phyloP scores from a whole-genome alignment of 2,113 vertebrate genomes.

The Nematolebias whitei region DNA sequence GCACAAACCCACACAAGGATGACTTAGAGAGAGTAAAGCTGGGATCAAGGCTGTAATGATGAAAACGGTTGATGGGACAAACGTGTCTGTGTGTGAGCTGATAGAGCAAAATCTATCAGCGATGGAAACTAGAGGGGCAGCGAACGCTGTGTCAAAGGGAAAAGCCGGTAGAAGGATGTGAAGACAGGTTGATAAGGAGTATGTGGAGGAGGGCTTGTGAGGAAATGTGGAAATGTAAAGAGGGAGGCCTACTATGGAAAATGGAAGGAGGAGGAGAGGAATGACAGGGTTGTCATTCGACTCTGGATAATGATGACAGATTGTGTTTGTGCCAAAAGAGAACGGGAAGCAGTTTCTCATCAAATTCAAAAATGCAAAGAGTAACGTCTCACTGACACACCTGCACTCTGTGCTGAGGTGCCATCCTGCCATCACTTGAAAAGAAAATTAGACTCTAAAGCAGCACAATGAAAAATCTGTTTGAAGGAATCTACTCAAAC shows the following conservation, averaged over 20 bases:
- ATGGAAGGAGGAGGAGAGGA: slow-evolving; percentile 24
- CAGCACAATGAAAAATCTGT: slow-evolving; percentile 4
- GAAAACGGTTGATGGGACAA: slow-evolving; percentile 52
- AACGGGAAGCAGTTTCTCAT: slow-evolving; percentile 31
- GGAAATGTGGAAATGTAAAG: slow-evolving; percentile 21
- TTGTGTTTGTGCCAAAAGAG: slow-evolving; percentile 11
- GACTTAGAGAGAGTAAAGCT: slow-evolving; percentile 40
- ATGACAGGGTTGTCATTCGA: slow-evolving; percentile 4
- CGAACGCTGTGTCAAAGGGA: slow-evolving; percentile 31
- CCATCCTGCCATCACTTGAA: slow-evolving; percentile 28
- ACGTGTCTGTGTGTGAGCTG: slow-evolving; percentile 28
- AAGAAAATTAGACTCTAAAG: slow-evolving; percentile 38
- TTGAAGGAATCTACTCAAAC: neutral
- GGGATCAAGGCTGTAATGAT: slow-evolving; percentile 45
- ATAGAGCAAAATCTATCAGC: slow-evolving; percentile 23
- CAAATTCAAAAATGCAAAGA: slow-evolving; percentile 38
- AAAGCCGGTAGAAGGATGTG: slow-evolving; percentile 27
- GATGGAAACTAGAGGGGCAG: slow-evolving; percentile 20
- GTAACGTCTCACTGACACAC: slow-evolving; percentile 30
- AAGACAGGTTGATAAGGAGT: slow-evolving; percentile 37
- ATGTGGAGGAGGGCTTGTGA: slow-evolving; percentile 14
- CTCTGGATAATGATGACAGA: slow-evolving; percentile 42
- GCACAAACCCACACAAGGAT: slow-evolving; percentile 39
- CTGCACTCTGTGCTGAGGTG: slow-evolving; percentile 26
- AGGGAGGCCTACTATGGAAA: slow-evolving; percentile 2